phyloP scores from a whole-genome alignment of 2,797 vertebrate species.

The Linurgus olivaceus region DNA sequence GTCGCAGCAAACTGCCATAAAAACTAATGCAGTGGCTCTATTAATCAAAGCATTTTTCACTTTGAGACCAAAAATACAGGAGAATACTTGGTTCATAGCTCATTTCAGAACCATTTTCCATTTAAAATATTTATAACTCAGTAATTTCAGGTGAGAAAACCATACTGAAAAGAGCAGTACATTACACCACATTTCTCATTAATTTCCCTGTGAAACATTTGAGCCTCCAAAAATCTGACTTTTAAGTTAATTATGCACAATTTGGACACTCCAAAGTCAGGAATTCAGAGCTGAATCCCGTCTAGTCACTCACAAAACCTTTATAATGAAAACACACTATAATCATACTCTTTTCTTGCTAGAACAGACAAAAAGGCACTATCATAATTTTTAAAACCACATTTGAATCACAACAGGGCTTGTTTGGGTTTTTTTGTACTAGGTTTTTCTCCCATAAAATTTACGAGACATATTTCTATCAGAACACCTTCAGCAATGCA shows the following conservation, averaged over 20 bases:
- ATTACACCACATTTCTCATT: background rate
- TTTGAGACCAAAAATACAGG: background rate
- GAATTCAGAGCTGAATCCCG: background rate
- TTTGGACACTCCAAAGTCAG: slow-evolving; percentile 1
- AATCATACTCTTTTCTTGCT: background rate
- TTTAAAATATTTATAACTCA: slow-evolving; percentile 9
- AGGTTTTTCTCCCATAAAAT: background rate
- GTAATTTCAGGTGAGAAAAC: slow-evolving; percentile 13
- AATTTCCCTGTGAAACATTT: background rate
- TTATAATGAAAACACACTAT: background rate
- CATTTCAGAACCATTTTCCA: background rate
- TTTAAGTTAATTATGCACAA: slow-evolving; percentile 23
- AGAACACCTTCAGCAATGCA: background rate
- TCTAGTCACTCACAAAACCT: background rate
- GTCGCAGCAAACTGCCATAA: background rate
- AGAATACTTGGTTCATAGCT: background rate
- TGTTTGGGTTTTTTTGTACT: background rate
- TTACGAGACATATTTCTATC: background rate
- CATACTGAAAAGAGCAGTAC: background rate
- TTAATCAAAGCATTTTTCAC: slow-evolving; percentile 3
- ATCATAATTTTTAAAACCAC: background rate
- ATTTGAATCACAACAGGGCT: background rate
- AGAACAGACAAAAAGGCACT: background rate
- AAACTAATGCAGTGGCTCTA: background rate
- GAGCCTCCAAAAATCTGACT: background rate